A percentile compares a stretch with the other conserved stretches of the same genome.
Conservation (phyloP, 2,797 vertebrate species). For the Crenichthys baileyi region DNA sequence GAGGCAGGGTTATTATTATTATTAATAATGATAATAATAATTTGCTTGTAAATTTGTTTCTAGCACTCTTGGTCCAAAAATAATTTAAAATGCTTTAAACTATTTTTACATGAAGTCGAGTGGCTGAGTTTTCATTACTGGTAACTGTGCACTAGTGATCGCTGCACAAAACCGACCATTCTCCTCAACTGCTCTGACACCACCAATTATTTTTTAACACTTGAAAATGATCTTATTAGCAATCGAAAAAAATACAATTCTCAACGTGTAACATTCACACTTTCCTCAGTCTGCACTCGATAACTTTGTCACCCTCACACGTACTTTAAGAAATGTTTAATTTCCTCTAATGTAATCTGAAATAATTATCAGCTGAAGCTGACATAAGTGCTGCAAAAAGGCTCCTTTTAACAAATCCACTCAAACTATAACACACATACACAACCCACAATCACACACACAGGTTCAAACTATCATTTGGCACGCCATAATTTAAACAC, state of each 20-base stretch:
- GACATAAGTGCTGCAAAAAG: conserved; percentile 53
- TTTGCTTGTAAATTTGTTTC: not conserved
- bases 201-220: conserved; percentile 69
- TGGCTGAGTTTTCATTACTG: conserved; percentile 12
- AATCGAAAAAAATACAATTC: conserved; percentile 52
- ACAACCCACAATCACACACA: conserved; percentile 14
- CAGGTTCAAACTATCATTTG: conserved; percentile 62
- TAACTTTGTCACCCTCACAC: conserved; percentile 75
- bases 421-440: conserved; percentile 29
- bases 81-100: not conserved
- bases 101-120: conserved; percentile 5
- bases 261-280: conserved; percentile 79
- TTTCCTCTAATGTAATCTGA: conserved; percentile 82
- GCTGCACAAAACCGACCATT: conserved; percentile 10
- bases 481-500: conserved; percentile 76
- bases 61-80: not conserved
- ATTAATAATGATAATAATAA: too few relatives aligned
- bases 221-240: conserved; percentile 76
- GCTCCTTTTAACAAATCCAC: conserved; percentile 64
- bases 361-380: conserved; percentile 76
- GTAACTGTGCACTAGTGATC: conserved; percentile 19
- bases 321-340: conserved; percentile 74
- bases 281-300: conserved; percentile 65
- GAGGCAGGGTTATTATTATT: not conserved
- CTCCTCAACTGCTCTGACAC: conserved; percentile 32